Evolutionary conservation across 2,113 vertebrate species (phyloP), one percentile per base, ranked within the genome.

Genomic region (Ammodytes dubius): DNA sequence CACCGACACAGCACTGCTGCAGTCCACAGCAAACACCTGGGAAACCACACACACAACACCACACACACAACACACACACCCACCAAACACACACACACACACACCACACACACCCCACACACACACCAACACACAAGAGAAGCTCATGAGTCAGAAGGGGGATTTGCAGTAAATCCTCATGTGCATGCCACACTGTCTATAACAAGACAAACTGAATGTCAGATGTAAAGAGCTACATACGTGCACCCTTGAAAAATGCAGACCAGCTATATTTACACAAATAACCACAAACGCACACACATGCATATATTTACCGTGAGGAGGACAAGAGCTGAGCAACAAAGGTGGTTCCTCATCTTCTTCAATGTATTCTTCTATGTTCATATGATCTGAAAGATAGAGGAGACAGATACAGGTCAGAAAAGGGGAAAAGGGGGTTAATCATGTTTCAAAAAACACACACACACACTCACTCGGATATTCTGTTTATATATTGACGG

Each of bases 291-390:
- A 46, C 56, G 27, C 27, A 68, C 12, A 49, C 52, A 65, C 0
- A 4, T 58, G 35, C 9, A 10, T 8, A 76, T 17, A 59, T 73
- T 85, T 91, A 96, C 96, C 67, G 88, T 82, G 52, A 96, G 81
- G 75, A 95, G 90, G 76, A 94, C 73, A 37, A 95, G 76, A 87
- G 93, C 84, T 53, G 91, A 88, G 82, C 92, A 93, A 92, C 80
- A 93, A 88, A 94, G 91, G 91, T 92, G 91, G 93, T 92, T 95
- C 94, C 63, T 95, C 94, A 90, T 96, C 95, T 92, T 96, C 94
- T 94, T 94, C 93, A 93, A 91, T 61, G 88, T 89, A 84, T 88
- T 94, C 93, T 73, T 92, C 93, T 94, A 93, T 94, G 91, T 88
- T 69, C 93, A 95, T 95, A 95, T 89, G 94, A 95, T 90, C 94